Conservation (phyloP, 2,888 invertebrate genomes). For the Formica aserva region DNA sequence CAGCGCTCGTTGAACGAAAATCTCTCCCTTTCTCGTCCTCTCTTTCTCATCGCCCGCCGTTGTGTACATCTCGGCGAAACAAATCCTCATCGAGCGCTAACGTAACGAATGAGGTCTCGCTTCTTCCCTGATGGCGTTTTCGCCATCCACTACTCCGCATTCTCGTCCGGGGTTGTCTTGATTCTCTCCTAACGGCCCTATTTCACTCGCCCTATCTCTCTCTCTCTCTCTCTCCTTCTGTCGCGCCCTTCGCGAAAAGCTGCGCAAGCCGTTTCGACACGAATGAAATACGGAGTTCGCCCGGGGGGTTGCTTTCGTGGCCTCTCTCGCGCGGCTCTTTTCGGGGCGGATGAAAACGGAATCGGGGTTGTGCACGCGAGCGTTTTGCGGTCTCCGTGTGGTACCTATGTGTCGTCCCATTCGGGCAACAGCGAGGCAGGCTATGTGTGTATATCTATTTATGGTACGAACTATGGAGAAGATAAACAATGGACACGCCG, state of each 20-base stretch:
- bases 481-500: constrained; percentile 72
- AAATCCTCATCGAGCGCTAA: constrained; percentile 49
- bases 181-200: constrained; percentile 56
- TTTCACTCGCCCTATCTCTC: constrained; percentile 36
- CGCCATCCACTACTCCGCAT: neutral
- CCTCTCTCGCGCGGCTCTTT: constrained; percentile 55
- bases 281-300: constrained; percentile 64
- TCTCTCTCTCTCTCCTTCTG: neutral
- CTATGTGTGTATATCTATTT: constrained; percentile 63
- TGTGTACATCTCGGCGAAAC: constrained; percentile 40
- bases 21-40: constrained; percentile 12
- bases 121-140: constrained; percentile 5
- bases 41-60: neutral
- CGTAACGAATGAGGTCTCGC: constrained; percentile 50
- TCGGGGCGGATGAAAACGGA: constrained; percentile 50
- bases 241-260: constrained; percentile 30
- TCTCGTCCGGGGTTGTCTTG: constrained; percentile 35
- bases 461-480: constrained; percentile 65
- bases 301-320: constrained; percentile 1
- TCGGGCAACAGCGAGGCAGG: constrained; percentile 58
- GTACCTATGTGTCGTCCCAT: constrained; percentile 54
- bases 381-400: constrained; percentile 62
- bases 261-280: constrained; percentile 31
- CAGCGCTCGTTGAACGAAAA: constrained; percentile 36
- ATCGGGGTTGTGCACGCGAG: constrained; percentile 45